Percentiles rank a stretch among this genome's conserved stretches.
These are phyloP conservation scores for Stictonetta naevosa DNA, from an alignment of 2,113 vertebrate species.

Conservation along the genomic window DNA sequence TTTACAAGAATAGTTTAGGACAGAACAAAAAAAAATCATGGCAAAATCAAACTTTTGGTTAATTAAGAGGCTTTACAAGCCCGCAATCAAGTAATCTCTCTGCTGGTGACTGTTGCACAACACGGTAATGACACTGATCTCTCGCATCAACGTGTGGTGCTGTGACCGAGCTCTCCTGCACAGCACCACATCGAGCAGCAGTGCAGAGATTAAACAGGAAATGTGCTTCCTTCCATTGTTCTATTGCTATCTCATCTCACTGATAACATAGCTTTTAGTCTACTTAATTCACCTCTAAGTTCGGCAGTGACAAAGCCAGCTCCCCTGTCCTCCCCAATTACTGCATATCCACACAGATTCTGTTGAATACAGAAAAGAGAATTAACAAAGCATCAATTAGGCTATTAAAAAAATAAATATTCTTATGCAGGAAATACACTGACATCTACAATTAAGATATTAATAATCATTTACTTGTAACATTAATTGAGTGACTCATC, in stretches of 20 bases:
- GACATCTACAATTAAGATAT: background rate
- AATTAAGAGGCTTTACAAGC: background rate
- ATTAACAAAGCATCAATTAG: background rate
- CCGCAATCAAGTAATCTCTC: background rate
- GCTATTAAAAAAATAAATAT: background rate
- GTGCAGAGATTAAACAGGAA: background rate
- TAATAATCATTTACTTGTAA: background rate
- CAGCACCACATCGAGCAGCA: background rate
- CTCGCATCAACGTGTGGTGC: background rate
- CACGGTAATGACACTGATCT: fast-evolving
- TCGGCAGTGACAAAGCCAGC: background rate
- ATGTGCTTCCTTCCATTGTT: background rate
- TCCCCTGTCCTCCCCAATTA: background rate
- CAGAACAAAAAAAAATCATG: background rate
- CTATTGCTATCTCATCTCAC: background rate
- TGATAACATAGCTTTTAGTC: background rate
- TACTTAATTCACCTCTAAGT: background rate
- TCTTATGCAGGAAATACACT: background rate
- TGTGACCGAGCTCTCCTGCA: background rate
- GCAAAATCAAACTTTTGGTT: background rate
- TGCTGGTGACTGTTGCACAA: background rate
- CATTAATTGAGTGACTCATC: background rate
- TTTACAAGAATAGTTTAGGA: background rate
- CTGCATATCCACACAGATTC: background rate
- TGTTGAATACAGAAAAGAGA: background rate